Percentiles rank a stretch among this genome's conserved stretches.
phyloP scores from a whole-genome alignment of 1,140 invertebrate species.

The Drosophila auraria region DNA sequence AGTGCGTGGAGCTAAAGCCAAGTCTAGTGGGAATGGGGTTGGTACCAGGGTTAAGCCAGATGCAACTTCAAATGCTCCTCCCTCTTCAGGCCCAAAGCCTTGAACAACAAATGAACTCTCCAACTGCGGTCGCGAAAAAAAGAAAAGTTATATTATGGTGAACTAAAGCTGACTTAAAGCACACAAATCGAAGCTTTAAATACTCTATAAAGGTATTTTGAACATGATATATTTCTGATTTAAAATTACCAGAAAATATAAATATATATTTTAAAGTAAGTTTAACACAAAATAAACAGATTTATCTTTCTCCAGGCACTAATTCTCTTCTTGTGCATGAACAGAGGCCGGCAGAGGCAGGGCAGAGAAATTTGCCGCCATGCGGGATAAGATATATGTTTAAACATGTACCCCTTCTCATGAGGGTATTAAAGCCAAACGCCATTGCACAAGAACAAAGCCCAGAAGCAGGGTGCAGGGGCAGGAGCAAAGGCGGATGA shows the following conservation, averaged over 20 bases:
- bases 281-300: too few species aligned
- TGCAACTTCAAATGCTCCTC: constrained; percentile 24
- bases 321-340: too few species aligned
- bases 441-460: constrained; percentile 17
- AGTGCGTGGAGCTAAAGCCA: neutral
- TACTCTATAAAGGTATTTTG: neutral
- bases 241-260: too few species aligned
- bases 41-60: neutral
- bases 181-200: neutral
- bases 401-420: neutral
- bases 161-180: neutral
- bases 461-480: neutral
- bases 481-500: neutral
- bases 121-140: constrained; percentile 20
- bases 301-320: too few species aligned
- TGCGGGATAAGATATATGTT: too few species aligned
- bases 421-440: constrained; percentile 5
- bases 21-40: neutral
- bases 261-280: too few species aligned
- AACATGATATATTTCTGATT: too few species aligned
- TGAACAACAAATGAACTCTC: constrained; percentile 41
- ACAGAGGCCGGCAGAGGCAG: too few species aligned
- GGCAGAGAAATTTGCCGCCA: too few species aligned
- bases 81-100: constrained; percentile 14
- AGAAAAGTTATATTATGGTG: neutral